Conservation (phyloP, 2,797 vertebrate genomes). For the Phylloscopus collybita region DNA sequence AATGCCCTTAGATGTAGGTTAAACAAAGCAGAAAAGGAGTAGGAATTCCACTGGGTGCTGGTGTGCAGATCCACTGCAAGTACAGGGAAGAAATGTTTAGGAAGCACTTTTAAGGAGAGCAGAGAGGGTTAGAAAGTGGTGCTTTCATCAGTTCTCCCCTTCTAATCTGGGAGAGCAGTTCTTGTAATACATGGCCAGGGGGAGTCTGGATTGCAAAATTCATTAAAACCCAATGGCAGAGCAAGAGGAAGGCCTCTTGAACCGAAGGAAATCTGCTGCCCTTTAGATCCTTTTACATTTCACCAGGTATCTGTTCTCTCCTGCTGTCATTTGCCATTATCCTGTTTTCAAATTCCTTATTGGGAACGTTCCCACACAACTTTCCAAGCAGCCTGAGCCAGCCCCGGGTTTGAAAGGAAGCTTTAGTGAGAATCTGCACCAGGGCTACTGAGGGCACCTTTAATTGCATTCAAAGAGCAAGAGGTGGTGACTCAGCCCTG, state of each 20-base stretch:
- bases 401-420: neutral
- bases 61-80: neutral
- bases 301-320: neutral
- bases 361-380: neutral
- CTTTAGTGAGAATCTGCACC: neutral
- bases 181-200: neutral
- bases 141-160: neutral
- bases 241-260: neutral
- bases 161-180: neutral
- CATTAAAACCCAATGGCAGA: neutral
- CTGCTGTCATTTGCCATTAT: neutral
- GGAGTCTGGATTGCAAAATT: neutral
- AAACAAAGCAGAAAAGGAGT: conserved; percentile 40
- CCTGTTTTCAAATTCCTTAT: neutral
- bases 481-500: neutral
- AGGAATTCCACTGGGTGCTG: neutral
- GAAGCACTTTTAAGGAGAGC: neutral
- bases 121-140: neutral
- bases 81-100: neutral
- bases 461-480: neutral
- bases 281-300: neutral
- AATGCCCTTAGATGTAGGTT: conserved; percentile 25
- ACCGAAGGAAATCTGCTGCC: neutral
- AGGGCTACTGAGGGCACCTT: neutral
- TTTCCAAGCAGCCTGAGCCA: neutral